Evolutionary conservation across 2,113 vertebrate species (phyloP), one percentile per base, ranked within the genome.

Genomic region (Spheniscus mendiculus): DNA sequence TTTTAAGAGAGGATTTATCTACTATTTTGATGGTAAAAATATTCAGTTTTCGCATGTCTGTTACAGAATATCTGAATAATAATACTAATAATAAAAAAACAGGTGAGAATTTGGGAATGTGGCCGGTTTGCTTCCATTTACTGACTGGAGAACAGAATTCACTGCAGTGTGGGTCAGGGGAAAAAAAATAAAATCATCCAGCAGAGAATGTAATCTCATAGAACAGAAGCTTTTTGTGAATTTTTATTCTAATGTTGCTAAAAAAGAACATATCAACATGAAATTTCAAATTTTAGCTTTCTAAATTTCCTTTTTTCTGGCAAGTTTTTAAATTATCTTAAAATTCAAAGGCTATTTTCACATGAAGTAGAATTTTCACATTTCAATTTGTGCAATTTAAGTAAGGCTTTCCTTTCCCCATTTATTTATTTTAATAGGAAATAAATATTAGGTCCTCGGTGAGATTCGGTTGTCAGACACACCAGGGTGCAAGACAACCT

Each of bases 141-240:
- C 44, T 55, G 18, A 14, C 22, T 40, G 38, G 11, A 93, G 11
- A 93, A 78, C 5, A 74, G 27, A 84, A 53, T 82, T 87, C 21
- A 62, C 17, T 61, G 36, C n/a, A 0, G 0, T 61, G 2, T 61
- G 25, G 15, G 6, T 65, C 27, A 26, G 14, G 10, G 9, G 1
- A 2, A 23, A 50, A 38, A 56, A 38, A 80, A 26, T 3, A 15
- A 40, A 30, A 1, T 8, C 12, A 55, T 38, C 19, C 16, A 36
- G 12, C 9, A 82, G 8, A 89, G 11, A 73, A 58, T 11, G 12
- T 34, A 16, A 45, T 53, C 25, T 69, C 45, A 42, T 20, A 21
- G 36, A 91, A 69, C 4, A 87, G 58, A 61, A 73, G 3, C 2
- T 21, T 90, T 72, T 19, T 18, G 8, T 83, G 56, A 65, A 1